Conservation (phyloP, 2,797 vertebrate genomes). For the Chaetophractus vellerosus region DNA sequence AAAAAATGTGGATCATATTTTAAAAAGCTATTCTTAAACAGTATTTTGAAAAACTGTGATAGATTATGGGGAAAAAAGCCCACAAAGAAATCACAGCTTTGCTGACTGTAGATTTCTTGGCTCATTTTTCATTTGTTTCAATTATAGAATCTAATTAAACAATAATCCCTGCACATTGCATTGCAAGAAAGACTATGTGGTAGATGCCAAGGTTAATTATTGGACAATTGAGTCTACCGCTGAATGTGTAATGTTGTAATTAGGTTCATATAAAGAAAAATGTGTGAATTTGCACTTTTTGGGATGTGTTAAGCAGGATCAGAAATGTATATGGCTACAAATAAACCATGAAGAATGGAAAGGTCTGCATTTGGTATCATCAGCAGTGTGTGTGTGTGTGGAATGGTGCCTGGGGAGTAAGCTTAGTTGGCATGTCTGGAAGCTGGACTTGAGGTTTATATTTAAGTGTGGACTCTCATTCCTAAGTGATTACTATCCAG, state of each 20-base stretch:
- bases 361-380: neutral
- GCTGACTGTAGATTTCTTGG: slow-evolving; percentile 71
- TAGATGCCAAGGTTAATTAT: slow-evolving; percentile 74
- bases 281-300: slow-evolving; percentile 62
- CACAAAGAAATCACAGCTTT: slow-evolving; percentile 66
- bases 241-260: slow-evolving; percentile 59
- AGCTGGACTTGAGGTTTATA: neutral
- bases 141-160: slow-evolving; percentile 78
- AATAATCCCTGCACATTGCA: slow-evolving; percentile 60
- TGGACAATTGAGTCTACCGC: slow-evolving; percentile 48
- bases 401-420: neutral
- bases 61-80: slow-evolving; percentile 25
- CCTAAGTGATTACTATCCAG: neutral
- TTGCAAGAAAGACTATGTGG: slow-evolving; percentile 59
- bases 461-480: neutral
- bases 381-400: neutral
- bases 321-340: slow-evolving; percentile 13
- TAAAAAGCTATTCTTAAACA: slow-evolving; percentile 16
- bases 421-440: neutral
- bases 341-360: neutral
- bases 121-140: slow-evolving; percentile 79
- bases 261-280: slow-evolving; percentile 63
- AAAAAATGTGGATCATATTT: slow-evolving; percentile 44
- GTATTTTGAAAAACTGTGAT: slow-evolving; percentile 51
- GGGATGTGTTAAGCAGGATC: neutral